A percentile compares a stretch with the other conserved stretches of the same genome.
Evolutionary conservation across 2,888 invertebrate species (phyloP).

Genomic region (Pristionchus mayeri): DNA sequence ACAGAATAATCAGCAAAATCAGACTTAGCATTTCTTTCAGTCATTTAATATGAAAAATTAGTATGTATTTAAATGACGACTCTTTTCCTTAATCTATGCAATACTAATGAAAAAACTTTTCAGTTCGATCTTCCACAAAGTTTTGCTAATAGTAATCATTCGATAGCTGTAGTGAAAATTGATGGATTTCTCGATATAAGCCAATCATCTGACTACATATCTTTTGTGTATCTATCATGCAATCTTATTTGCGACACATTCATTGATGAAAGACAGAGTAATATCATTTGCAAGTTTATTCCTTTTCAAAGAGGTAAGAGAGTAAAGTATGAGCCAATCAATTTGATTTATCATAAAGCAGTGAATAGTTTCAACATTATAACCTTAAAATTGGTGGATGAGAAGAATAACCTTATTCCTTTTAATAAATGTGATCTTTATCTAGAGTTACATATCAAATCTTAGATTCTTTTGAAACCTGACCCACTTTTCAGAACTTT

Average conservation of each 20-base stretch:
- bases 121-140: constrained; percentile 50
- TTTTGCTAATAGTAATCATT: constrained; percentile 42
- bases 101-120: constrained; percentile 54
- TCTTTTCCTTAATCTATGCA: constrained; percentile 47
- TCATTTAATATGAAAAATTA: neutral
- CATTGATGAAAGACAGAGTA: constrained; percentile 45
- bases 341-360: constrained; percentile 49
- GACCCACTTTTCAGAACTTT: constrained; percentile 52
- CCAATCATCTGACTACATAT: neutral
- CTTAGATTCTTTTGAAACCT: constrained; percentile 51
- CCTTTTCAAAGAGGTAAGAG: neutral
- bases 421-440: constrained; percentile 51
- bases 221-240: neutral
- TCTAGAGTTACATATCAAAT: constrained; percentile 7
- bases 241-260: neutral
- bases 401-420: constrained; percentile 38
- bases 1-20: constrained; percentile 51
- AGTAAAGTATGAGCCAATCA: constrained; percentile 46
- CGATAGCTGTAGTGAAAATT: constrained; percentile 51
- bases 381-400: constrained; percentile 6
- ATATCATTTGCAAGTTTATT: constrained; percentile 47
- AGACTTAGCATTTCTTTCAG: neutral
- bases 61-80: neutral
- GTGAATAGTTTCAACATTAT: neutral
- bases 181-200: constrained; percentile 46